Percentiles rank a stretch among this genome's conserved stretches.
phyloP scores from a whole-genome alignment of 2,113 vertebrate genomes.

The Propithecus coquereli region DNA sequence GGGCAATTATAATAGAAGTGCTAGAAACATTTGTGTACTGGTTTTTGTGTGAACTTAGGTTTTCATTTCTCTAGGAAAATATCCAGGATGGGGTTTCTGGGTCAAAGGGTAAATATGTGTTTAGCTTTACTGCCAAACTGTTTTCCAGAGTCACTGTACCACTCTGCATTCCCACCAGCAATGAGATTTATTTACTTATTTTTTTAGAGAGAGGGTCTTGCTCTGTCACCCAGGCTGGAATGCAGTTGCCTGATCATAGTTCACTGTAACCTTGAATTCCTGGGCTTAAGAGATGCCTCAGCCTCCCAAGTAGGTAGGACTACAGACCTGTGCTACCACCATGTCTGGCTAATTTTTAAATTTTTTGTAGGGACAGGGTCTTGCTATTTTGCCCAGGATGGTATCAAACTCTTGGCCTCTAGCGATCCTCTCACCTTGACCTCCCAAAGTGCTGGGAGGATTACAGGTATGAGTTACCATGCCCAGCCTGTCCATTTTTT shows the following conservation, averaged over 20 bases:
- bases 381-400: not conserved
- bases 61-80: not conserved
- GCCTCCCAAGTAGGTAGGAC: no score
- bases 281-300: no score
- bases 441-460: not conserved
- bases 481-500: not conserved
- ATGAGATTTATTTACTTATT: not conserved
- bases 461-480: not conserved
- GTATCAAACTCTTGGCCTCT: not conserved
- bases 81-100: not conserved
- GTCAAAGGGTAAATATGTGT: not conserved
- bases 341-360: no score
- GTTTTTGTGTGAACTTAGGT: not conserved
- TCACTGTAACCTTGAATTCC: no score
- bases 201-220: no score
- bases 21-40: not conserved
- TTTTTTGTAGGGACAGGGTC: not conserved
- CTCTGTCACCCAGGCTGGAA: no score
- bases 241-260: no score
- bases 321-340: no score
- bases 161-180: not conserved
- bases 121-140: not conserved
- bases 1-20: not conserved
- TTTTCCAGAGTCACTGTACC: not conserved
- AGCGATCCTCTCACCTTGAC: not conserved